Evolutionary conservation across 2,113 vertebrate genomes (phyloP).

Genomic region (Laterallus jamaicensis): DNA sequence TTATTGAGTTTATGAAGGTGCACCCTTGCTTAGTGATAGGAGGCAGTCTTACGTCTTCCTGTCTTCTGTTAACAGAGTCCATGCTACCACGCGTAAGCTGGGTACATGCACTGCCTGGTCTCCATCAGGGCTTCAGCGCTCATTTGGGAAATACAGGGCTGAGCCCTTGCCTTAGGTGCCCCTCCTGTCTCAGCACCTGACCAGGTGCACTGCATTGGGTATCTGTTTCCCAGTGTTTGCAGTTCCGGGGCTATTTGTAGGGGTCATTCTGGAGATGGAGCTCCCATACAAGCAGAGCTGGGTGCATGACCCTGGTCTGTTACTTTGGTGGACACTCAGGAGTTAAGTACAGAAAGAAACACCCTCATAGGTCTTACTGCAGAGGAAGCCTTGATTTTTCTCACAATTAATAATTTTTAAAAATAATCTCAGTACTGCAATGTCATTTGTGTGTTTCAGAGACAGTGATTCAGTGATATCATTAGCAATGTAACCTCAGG

Average conservation of each 20-base stretch:
- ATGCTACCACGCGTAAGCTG: rapidly evolving
- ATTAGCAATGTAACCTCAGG: neutral
- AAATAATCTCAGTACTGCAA: neutral
- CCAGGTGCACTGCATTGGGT: neutral
- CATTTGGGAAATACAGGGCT: neutral
- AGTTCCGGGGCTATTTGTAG: neutral
- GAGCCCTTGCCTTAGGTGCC: neutral
- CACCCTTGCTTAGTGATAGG: neutral
- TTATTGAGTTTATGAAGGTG: neutral
- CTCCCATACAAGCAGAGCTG: rapidly evolving
- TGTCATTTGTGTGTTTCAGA: neutral
- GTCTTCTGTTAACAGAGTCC: neutral
- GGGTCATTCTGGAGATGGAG: neutral
- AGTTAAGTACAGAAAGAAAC: neutral
- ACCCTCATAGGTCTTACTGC: neutral
- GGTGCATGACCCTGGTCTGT: neutral
- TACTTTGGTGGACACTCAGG: rapidly evolving
- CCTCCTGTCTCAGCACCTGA: neutral
- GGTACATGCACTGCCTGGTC: rapidly evolving
- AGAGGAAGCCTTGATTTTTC: neutral
- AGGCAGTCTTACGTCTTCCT: neutral
- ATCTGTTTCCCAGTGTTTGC: neutral
- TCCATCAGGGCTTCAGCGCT: neutral
- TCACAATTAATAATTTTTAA: neutral
- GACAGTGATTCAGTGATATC: neutral